A percentile compares a stretch with the other conserved stretches of the same genome.
phyloP scores from a whole-genome alignment of 30 jellyfish, hydroid and myxozoan genomes.

The Mastigias papua region DNA sequence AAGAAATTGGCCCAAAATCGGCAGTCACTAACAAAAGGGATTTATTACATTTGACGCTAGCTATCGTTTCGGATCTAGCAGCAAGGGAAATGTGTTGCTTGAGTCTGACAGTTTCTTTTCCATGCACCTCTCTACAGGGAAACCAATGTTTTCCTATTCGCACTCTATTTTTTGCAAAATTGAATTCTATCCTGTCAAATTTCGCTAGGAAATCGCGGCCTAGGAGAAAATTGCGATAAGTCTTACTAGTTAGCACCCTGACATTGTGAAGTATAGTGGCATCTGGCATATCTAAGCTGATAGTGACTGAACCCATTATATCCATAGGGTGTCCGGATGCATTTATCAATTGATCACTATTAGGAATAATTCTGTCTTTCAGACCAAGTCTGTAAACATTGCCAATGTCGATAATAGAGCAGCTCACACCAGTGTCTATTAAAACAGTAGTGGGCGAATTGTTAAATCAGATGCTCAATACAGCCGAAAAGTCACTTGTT shows the following conservation, averaged over 20 bases:
- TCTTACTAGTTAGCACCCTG: constrained; percentile 25
- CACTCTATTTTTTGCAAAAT: constrained; percentile 1
- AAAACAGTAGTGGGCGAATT: background rate
- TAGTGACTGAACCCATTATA: constrained; percentile 14
- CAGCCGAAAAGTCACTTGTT: constrained; percentile 25
- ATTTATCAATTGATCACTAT: constrained; percentile 21
- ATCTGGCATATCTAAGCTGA: background rate
- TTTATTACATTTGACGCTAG: constrained; percentile 29
- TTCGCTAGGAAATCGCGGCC: constrained; percentile 54
- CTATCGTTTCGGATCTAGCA: constrained; percentile 12
- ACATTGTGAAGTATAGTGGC: background rate
- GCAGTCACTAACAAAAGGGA: constrained; percentile 28
- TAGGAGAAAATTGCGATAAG: constrained; percentile 14
- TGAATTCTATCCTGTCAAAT: constrained; percentile 4
- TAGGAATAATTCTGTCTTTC: background rate
- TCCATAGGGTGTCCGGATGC: constrained; percentile 59
- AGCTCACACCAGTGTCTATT: background rate
- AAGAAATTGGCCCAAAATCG: constrained; percentile 46
- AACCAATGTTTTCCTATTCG: constrained; percentile 22
- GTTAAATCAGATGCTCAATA: background rate
- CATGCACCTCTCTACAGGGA: constrained; percentile 24
- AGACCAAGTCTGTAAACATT: background rate
- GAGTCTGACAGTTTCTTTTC: constrained; percentile 24
- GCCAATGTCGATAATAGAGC: background rate
- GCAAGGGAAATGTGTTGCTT: constrained; percentile 35